Evolutionary conservation across 1,140 invertebrate genomes (phyloP).

Genomic region (Cotesia glomerata): DNA sequence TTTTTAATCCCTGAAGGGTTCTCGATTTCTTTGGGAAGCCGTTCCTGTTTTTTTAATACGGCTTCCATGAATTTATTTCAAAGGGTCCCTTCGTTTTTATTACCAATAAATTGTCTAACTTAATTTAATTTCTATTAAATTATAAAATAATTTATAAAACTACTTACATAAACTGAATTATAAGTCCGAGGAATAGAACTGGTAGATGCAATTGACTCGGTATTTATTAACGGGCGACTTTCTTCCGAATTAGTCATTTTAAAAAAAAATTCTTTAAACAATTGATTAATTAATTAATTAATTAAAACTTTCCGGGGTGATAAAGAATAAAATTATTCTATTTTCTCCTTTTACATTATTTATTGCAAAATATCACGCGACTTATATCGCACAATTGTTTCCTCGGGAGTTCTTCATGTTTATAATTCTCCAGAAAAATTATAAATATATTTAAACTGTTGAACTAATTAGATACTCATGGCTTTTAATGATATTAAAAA

Average conservation of each 20-base stretch:
- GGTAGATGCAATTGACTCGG: slow-evolving; percentile 17
- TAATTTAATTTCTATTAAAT: too few relatives aligned
- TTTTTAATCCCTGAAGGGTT: slow-evolving; percentile 14
- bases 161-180: slow-evolving; percentile 45
- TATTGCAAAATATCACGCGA: too few relatives aligned
- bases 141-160: not conserved
- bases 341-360: not conserved
- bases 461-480: too few relatives aligned
- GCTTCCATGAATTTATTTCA: slow-evolving; percentile 2
- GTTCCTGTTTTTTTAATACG: not conserved
- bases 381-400: too few relatives aligned
- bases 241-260: slow-evolving; percentile 49
- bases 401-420: too few relatives aligned
- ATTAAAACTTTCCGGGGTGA: too few relatives aligned
- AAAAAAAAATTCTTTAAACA: not conserved
- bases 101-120: not conserved
- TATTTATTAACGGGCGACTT: slow-evolving; percentile 43
- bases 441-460: too few relatives aligned
- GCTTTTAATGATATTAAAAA: too few relatives aligned
- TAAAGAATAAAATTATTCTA: not conserved
- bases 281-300: too few relatives aligned
- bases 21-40: slow-evolving; percentile 27
- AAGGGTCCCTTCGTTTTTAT: too few relatives aligned
- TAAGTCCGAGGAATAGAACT: slow-evolving; percentile 34
- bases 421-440: too few relatives aligned